These are phyloP conservation scores for Neogale vison DNA, from an alignment of 2,113 vertebrate species.

Conservation along the genomic window DNA sequence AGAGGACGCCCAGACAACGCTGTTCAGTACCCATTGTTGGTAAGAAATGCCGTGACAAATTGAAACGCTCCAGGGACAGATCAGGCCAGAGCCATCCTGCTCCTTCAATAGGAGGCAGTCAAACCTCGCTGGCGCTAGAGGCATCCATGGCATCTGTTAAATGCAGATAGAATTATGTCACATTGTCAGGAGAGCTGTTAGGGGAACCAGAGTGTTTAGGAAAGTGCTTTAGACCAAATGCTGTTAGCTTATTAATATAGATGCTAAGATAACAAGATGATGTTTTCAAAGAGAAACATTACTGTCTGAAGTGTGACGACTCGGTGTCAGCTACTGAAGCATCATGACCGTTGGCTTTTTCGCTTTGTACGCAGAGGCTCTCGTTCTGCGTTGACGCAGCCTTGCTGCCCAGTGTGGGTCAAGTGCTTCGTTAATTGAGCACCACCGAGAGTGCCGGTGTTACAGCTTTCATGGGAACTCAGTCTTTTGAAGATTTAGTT, in stretches of 20 bases:
- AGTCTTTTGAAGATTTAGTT: background rate
- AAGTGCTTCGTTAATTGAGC: background rate
- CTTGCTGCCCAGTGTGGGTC: background rate
- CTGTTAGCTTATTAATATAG: background rate
- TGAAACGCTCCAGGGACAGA: background rate
- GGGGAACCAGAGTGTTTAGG: background rate
- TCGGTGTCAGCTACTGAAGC: background rate
- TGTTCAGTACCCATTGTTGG: background rate
- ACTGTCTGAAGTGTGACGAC: background rate
- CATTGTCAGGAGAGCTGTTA: background rate
- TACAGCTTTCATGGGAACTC: background rate
- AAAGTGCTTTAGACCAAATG: background rate
- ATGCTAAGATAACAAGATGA: background rate
- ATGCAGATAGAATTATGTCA: background rate
- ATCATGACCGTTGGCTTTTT: background rate
- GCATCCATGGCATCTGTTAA: background rate
- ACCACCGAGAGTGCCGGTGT: background rate
- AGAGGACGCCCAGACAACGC: background rate
- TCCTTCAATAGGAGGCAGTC: background rate
- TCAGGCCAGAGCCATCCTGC: background rate
- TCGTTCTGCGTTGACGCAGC: background rate
- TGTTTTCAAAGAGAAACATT: background rate
- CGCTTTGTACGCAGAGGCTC: background rate
- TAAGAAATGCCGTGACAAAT: background rate
- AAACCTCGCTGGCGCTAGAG: background rate